Base-by-base conservation (phyloP, 1,140 invertebrate genomes). In the Orius insidiosus region DNA sequence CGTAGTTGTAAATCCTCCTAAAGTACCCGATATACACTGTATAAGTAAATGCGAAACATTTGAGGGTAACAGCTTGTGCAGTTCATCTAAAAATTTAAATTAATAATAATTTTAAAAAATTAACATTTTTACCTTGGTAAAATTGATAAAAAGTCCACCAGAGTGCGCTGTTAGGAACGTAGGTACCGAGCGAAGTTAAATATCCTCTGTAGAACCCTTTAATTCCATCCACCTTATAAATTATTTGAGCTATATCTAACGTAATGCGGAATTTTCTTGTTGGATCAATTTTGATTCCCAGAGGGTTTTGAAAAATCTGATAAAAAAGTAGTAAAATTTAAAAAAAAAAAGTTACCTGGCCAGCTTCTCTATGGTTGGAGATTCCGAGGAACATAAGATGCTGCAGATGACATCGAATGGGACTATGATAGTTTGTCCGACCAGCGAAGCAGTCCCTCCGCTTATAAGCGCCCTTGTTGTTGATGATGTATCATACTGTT, bases 101-200 rank as follows among this genome's bases (percentile, higher is more conserved):
- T 36, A 36, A 15, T 36, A n/a, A 5, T 15, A 5, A 4, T 4
- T 11, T 15, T 36, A 36, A 36, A 31, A 46, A 6, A 13, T 14
- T n/a, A n/a, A n/a, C n/a, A n/a, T n/a, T n/a, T 54, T 63, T 67
- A 93, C 88, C 86, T 76, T 92, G 87, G 65, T 94, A 96, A 38
- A 82, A 70, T 48, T 89, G 87, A 68, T 96, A 97, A 54, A 95
- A 82, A 30, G 78, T 79, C 92, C 92, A 97, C 90, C 92, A 97
- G 14, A 95, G 69, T 8, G 89, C 92, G 48, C 86, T 92, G 61
- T 90, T 95, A 6, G 92, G 90, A 48, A 94, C 88, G 66, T 93
- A 96, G 3, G 87, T 83, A 52, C 80, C 78, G 1, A 96, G 64
- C 13, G 90, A 95, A 16, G 89, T 87, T 19, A 80, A 68, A 61